A percentile compares a stretch with the other conserved stretches of the same genome.
Conservation (phyloP, 1,140 invertebrate species). For the Monochamus saltuarius region DNA sequence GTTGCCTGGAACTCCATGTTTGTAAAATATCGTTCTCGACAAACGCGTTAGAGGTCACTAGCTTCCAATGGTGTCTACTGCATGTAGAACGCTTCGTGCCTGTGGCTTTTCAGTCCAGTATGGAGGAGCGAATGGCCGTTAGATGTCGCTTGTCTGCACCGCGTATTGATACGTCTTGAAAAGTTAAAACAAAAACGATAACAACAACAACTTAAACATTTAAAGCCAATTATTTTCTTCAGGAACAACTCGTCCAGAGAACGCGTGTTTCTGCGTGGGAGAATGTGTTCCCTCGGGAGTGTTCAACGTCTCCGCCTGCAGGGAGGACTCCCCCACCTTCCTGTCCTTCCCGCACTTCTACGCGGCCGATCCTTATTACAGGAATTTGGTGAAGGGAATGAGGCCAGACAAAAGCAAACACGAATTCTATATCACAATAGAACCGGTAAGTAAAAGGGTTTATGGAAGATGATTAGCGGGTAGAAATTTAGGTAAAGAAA, state of each 20-base stretch:
- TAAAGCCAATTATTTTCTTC: constrained; percentile 39
- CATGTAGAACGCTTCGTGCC: no score
- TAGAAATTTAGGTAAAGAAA: background rate
- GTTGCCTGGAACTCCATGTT: no score
- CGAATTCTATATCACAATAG: constrained; percentile 68
- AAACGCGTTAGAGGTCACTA: no score
- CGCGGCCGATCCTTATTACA: constrained; percentile 63
- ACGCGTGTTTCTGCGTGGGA: constrained; percentile 73
- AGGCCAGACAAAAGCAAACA: constrained; percentile 56
- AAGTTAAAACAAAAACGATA: background rate
- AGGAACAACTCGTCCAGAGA: constrained; percentile 60
- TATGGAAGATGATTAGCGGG: background rate
- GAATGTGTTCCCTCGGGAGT: constrained; percentile 68
- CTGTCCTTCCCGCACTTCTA: constrained; percentile 80
- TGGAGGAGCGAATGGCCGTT: no score
- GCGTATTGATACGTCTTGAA: background rate
- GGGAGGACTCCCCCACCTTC: constrained; percentile 69
- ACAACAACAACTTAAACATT: background rate
- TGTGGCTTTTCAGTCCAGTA: no score
- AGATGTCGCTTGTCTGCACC: no score
- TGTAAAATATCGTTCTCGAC: no score
- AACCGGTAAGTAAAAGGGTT: constrained; percentile 59
- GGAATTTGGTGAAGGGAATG: constrained; percentile 56
- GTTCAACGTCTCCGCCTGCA: constrained; percentile 61
- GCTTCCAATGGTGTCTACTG: no score